Base-by-base conservation (phyloP, 2,888 invertebrate genomes). In the Dilophus febrilis region DNA sequence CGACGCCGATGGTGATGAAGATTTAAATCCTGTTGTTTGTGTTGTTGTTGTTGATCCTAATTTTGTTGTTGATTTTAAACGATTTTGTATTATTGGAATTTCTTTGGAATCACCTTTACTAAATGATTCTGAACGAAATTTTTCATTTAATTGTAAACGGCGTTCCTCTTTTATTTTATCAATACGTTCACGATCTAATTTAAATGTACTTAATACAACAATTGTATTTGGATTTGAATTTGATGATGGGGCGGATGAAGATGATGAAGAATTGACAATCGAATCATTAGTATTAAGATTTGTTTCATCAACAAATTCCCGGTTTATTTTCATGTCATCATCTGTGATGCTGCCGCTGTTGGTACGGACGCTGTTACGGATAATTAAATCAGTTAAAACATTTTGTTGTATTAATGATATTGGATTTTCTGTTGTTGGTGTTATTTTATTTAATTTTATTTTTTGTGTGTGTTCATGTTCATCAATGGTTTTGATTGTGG, bases 81-180 rank as follows among this genome's bases (percentile, higher is more conserved):
- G 63, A 34, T 73, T 64, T 4, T 6, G 22, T n/a, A n/a, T n/a
- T n/a, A n/a, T n/a, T n/a, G n/a, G n/a, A n/a, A 18, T 34, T 27
- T 61, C 55, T 2, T 74, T 72, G 42, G 68, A 72, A 41, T 61
- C 57, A 47, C 76, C 76, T 37, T 77, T 68, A 22, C 8, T 33
- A 43, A 87, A 78, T 10, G 84, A 79, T 48, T 85, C 85, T 2
- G 83, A 78, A 45, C 83, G 78, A 56, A 86, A 87, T 57, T 86
- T 87, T 54, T 88, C 86, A 35, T 86, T 71, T 12, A 88, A 61
- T 51, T 85, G 83, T 48, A 77, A 79, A 38, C 90, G 67, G n/a
- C 88, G 65, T 54, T 90, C 88, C 54, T 88, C 86, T 62, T 90
- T 90, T 56, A 88, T 90, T 56, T 82, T 80, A 59, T 90, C 87